Percentiles rank a stretch among this genome's conserved stretches.
phyloP scores from a whole-genome alignment of 1,140 invertebrate genomes.

The Diploscapter pachys region DNA sequence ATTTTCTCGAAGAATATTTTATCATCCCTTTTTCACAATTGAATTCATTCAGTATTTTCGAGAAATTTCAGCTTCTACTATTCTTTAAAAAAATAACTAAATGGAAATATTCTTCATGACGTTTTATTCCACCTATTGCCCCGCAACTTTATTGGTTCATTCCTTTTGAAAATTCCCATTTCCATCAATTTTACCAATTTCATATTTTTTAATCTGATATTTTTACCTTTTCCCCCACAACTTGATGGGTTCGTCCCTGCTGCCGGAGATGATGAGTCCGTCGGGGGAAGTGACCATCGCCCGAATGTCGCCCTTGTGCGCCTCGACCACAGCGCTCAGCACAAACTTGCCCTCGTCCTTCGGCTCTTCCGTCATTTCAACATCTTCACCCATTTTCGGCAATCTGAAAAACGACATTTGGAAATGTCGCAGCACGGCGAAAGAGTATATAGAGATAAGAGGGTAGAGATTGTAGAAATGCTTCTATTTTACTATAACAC shows the following conservation, averaged over 20 bases:
- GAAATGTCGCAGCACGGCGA: too few species aligned
- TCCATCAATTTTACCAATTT: not conserved
- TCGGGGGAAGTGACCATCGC: not conserved
- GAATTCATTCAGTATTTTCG: not conserved
- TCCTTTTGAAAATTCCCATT: not conserved
- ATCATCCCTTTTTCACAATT: not conserved
- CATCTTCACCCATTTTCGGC: not conserved
- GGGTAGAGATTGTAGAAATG: too few species aligned
- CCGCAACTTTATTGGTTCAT: too few species aligned
- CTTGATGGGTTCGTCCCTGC: constrained; percentile 24
- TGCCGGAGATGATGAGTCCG: constrained; percentile 14
- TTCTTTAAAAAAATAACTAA: too few species aligned
- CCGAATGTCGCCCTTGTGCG: constrained; percentile 18
- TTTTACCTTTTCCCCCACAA: constrained; percentile 7
- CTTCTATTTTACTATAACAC: too few species aligned
- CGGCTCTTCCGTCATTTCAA: constrained; percentile 14
- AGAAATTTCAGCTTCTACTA: not conserved
- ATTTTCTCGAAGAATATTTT: not conserved
- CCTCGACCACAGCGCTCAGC: constrained; percentile 16
- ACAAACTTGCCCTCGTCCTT: constrained; percentile 5
- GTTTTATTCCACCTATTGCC: too few species aligned
- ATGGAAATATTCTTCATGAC: too few species aligned
- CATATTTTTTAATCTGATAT: too few species aligned
- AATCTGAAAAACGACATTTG: too few species aligned
- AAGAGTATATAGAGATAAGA: too few species aligned